phyloP scores from a whole-genome alignment of 1,140 invertebrate genomes.

The Drosophila malerkotliana region DNA sequence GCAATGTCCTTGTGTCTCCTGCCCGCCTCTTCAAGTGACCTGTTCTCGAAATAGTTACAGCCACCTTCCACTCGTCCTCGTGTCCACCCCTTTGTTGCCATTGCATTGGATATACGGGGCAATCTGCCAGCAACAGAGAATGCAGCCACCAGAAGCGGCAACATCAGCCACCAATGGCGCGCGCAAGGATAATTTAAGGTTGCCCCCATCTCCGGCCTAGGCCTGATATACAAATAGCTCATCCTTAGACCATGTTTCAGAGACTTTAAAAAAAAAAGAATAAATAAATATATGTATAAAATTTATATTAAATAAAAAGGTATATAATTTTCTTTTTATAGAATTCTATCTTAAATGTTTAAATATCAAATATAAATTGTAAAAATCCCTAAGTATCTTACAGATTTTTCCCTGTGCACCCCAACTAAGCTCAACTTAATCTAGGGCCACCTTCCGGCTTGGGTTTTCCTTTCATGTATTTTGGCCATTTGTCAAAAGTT shows the following conservation, averaged over 20 bases:
- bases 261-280: background rate
- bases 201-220: slow-evolving; percentile 22
- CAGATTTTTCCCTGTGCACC: background rate
- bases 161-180: slow-evolving; percentile 48
- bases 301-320: background rate
- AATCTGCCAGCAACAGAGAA: slow-evolving; percentile 43
- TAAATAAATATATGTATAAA: too few species aligned
- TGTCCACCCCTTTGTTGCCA: slow-evolving; percentile 7
- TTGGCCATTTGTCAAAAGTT: slow-evolving; percentile 78
- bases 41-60: slow-evolving; percentile 67
- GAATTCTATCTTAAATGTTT: background rate
- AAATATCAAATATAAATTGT: background rate
- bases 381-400: background rate
- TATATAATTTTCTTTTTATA: too few species aligned
- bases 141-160: slow-evolving; percentile 12
- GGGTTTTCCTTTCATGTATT: slow-evolving; percentile 62
- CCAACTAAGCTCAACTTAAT: slow-evolving; percentile 31
- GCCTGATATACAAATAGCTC: background rate
- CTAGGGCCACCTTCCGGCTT: slow-evolving; percentile 61
- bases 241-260: slow-evolving; percentile 10
- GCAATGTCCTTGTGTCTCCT: slow-evolving; percentile 60
- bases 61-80: slow-evolving; percentile 18
- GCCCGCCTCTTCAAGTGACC: slow-evolving; percentile 69
- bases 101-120: slow-evolving; percentile 22
- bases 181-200: slow-evolving; percentile 70